Percentiles rank a stretch among this genome's conserved stretches.
These are phyloP conservation scores for Panopea generosa DNA, from an alignment of 2,888 invertebrate genomes.

Conservation along the genomic window DNA sequence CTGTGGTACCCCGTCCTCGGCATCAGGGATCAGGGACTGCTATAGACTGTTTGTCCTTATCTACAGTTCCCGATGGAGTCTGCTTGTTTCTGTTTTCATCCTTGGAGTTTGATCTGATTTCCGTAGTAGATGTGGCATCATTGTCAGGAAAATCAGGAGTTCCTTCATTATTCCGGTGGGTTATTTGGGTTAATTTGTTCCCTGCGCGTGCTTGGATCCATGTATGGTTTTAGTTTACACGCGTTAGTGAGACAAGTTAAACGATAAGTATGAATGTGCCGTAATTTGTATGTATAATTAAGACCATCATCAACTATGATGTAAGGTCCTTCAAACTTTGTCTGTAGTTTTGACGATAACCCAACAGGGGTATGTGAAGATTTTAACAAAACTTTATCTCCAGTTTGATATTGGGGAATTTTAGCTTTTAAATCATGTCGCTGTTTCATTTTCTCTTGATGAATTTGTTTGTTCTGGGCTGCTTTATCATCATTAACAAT, in stretches of 20 bases:
- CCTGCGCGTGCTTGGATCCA: not conserved
- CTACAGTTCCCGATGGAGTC: too few relatives aligned
- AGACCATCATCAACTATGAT: conserved; percentile 6
- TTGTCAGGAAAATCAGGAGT: too few relatives aligned
- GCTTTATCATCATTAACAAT: conserved; percentile 28
- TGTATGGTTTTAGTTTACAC: not conserved
- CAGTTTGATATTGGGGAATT: not conserved
- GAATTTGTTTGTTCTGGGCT: conserved; percentile 20
- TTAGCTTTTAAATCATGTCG: conserved; percentile 1
- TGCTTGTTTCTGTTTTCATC: too few relatives aligned
- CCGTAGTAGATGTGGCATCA: too few relatives aligned
- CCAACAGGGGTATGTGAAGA: not conserved
- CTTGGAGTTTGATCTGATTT: too few relatives aligned
- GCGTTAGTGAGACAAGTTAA: not conserved
- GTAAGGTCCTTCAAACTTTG: conserved; percentile 3
- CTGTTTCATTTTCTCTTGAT: conserved; percentile 6
- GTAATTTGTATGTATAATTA: conserved; percentile 11
- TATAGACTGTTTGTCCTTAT: too few relatives aligned
- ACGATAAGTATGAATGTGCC: not conserved
- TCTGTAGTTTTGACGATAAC: conserved; percentile 1
- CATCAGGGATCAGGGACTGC: too few relatives aligned
- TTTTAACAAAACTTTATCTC: not conserved
- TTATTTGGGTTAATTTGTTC: too few relatives aligned
- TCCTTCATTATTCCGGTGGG: too few relatives aligned
- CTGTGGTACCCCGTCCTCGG: too few relatives aligned